Evolutionary conservation across 2,797 vertebrate species (phyloP), one percentile per base, ranked within the genome.

Genomic region (Paguma larvata): DNA sequence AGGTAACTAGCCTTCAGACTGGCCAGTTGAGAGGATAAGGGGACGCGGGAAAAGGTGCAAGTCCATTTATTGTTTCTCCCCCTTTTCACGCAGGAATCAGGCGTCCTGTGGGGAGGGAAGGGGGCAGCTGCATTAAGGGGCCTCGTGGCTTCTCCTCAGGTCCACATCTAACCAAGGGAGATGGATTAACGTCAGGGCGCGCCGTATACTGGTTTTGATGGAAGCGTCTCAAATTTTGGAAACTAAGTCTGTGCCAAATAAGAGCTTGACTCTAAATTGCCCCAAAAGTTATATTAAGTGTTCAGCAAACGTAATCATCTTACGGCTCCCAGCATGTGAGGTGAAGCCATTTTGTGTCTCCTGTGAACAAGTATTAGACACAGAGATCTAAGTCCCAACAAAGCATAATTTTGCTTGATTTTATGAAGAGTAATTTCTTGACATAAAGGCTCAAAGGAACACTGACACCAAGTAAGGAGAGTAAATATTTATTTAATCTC

Each of bases 161-260:
- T 97, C 93, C 88, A 27, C 91, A 98, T 97, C 98, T 98, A 97
- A 98, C 98, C 98, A 97, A 98, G 97, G 96, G 96, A 94, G 98
- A 97, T 97, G 98, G 98, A 98, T 98, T 97, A 98, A 96, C 95
- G 97, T 97, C 97, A 98, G 97, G 97, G 95, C 98, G 87, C 97
- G 98, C 98, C 97, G 97, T 94, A 41, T 96, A 94, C 97, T 97
- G 91, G 92, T 98, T 98, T 98, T 97, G 97, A 97, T 97, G 94
- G 97, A 98, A 98, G 97, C 98, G 97, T 98, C 96, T 93, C 8
- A 78, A 94, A 78, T 88, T 97, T 93, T 89, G 92, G 95, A 96
- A 98, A 88, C 78, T 97, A 97, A 97, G 97, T 93, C 73, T 77
- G 73, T 95, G 82, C 96, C 96, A 95, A 92, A 95, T 96, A 96